A percentile compares a stretch with the other conserved stretches of the same genome.
These are phyloP conservation scores for Danionella cerebrum DNA, from an alignment of 2,113 vertebrate species.

Conservation along the genomic window DNA sequence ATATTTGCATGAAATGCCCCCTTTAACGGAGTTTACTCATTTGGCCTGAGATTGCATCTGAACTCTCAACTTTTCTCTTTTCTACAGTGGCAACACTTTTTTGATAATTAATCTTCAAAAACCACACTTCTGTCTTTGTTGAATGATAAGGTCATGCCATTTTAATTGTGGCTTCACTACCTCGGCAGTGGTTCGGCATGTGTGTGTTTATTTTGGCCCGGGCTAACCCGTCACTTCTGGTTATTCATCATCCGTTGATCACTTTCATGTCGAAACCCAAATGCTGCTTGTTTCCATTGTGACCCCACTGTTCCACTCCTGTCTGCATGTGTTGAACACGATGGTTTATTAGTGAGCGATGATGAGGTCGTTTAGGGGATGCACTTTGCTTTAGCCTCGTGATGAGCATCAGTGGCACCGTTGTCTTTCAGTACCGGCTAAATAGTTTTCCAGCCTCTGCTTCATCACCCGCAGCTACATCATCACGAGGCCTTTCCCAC, in stretches of 20 bases:
- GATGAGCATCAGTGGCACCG: background rate
- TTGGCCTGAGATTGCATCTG: too few species aligned
- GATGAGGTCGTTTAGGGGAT: constrained; percentile 53
- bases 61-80: too few species aligned
- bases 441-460: constrained; percentile 4
- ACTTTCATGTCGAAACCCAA: constrained; percentile 73
- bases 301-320: constrained; percentile 66
- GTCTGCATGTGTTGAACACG: constrained; percentile 70
- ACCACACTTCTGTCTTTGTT: too few species aligned
- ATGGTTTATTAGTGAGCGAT: constrained; percentile 67
- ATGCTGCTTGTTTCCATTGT: constrained; percentile 73
- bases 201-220: constrained; percentile 74
- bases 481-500: constrained; percentile 49
- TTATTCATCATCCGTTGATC: constrained; percentile 72
- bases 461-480: constrained; percentile 23
- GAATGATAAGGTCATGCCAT: too few species aligned
- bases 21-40: too few species aligned
- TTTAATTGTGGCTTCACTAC: constrained; percentile 83
- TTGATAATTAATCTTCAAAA: too few species aligned
- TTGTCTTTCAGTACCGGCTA: constrained; percentile 18
- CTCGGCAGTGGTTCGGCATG: constrained; percentile 74
- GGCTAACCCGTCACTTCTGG: constrained; percentile 72
- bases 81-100: too few species aligned
- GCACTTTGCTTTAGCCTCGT: constrained; percentile 42
- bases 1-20: too few species aligned